Percentiles rank a stretch among this genome's conserved stretches.
Conservation (phyloP, 2,888 invertebrate species). For the Callimorpha dominula region DNA sequence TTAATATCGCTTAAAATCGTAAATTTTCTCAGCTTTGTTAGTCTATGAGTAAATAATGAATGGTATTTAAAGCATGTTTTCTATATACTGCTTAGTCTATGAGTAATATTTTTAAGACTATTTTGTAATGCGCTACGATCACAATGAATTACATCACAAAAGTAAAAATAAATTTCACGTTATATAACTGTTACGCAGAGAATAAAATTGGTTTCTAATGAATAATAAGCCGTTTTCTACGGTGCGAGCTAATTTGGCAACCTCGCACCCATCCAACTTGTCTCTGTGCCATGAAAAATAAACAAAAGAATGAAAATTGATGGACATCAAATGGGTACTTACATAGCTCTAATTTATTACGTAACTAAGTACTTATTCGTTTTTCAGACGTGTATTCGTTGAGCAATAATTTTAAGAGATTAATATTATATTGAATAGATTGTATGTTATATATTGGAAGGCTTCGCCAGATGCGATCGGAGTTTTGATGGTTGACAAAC, state of each 20-base stretch:
- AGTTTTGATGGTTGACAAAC: background rate
- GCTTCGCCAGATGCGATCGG: constrained; percentile 18
- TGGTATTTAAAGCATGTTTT: background rate
- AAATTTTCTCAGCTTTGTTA: too few relatives aligned
- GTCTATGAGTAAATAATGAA: background rate
- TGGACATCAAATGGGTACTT: constrained; percentile 30
- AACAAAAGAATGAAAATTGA: constrained; percentile 31
- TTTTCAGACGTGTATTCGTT: constrained; percentile 46
- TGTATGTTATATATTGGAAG: constrained; percentile 15
- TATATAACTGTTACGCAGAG: constrained; percentile 4
- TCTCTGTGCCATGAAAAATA: constrained; percentile 27
- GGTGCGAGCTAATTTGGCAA: constrained; percentile 35
- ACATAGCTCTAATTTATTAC: constrained; percentile 17
- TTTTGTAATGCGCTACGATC: background rate
- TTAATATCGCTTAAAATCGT: too few relatives aligned
- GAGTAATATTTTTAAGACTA: background rate
- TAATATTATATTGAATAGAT: constrained; percentile 12
- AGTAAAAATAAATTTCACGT: background rate
- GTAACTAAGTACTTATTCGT: constrained; percentile 17
- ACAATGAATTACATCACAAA: constrained; percentile 12
- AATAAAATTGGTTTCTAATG: constrained; percentile 29
- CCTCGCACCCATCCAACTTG: constrained; percentile 15
- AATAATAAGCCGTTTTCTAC: constrained; percentile 26
- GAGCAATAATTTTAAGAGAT: constrained; percentile 49
- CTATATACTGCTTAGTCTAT: background rate